Base-by-base conservation (phyloP, 2,113 vertebrate species). In the Anser cygnoides region DNA sequence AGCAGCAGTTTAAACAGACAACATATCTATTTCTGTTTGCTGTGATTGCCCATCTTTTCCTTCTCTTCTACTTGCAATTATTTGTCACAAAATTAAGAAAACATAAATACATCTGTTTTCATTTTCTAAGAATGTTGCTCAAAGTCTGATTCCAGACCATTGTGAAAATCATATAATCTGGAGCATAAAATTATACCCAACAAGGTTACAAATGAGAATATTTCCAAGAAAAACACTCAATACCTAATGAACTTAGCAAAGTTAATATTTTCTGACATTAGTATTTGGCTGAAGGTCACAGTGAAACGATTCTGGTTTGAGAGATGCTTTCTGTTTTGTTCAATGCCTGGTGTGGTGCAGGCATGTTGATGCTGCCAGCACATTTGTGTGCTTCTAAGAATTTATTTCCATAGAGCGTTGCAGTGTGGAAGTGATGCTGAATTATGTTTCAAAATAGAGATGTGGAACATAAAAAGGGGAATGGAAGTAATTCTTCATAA, bases 31-130 rank as follows among this genome's bases (percentile, higher is more conserved):
- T 95, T 94, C 62, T 84, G 7, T 94, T 96, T 73, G 10, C 52
- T 77, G 59, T 78, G 79, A 50, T 49, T 93, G 43, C 50, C 88
- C 94, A 73, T 97, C 94, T 97, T 84, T 84, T 97, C 89, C 59
- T 93, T 90, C 41, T 89, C 71, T 63, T 29, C 55, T 67, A 68
- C 73, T 84, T 94, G 62, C 76, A 72, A 37, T 90, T 94, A 93
- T 93, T 96, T 93, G 35, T 92, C 54, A 88, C 37, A 49, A 84
- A 81, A 91, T 37, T 85, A 94, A 91, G 46, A 58, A 75, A 84
- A 58, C 76, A 82, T 2, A 86, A 57, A 77, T n/a, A 52, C 2
- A 2, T 9, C 39, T 67, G 3, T 79, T 87, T 28, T 88, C 18
- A 10, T 92, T 95, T 85, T 82, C 8, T 87, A 87, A 46, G 74